These are phyloP conservation scores for Drosophila anceps DNA, from an alignment of 2,888 invertebrate genomes.

Conservation along the genomic window DNA sequence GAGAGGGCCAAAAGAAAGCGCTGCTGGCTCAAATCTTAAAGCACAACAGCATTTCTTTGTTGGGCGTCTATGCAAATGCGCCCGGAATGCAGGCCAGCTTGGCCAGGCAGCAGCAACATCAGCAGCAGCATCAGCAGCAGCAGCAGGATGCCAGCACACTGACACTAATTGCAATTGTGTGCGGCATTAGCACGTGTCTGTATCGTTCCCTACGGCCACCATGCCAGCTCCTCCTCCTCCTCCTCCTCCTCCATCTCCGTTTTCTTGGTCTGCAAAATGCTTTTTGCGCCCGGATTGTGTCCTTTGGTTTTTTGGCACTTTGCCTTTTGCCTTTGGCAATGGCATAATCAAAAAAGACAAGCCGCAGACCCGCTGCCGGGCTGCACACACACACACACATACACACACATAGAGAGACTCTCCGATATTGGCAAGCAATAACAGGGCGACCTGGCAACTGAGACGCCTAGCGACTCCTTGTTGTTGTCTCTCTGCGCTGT, in stretches of 20 bases:
- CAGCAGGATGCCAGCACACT: constrained; percentile 52
- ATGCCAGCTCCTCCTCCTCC: neutral
- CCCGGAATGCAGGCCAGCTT: constrained; percentile 34
- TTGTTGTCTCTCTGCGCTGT: constrained; percentile 6
- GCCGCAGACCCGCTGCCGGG: constrained; percentile 42
- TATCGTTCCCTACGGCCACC: constrained; percentile 53
- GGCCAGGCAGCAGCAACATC: constrained; percentile 19
- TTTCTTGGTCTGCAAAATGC: constrained; percentile 46
- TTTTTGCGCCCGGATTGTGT: constrained; percentile 50
- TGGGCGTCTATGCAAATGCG: constrained; percentile 66
- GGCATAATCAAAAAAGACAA: constrained; percentile 76
- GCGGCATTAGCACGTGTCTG: constrained; percentile 74
- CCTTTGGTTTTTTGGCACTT: constrained; percentile 54
- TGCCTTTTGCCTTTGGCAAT: constrained; percentile 62
- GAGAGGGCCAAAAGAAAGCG: constrained; percentile 21
- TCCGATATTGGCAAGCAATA: constrained; percentile 70
- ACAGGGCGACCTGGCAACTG: constrained; percentile 21
- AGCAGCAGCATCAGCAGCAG: neutral
- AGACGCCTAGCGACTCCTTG: constrained; percentile 21
- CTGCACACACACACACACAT: constrained; percentile 9
- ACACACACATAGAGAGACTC: neutral
- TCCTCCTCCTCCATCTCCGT: neutral
- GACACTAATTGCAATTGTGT: constrained; percentile 80
- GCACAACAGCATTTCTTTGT: constrained; percentile 63
- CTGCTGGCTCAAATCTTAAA: constrained; percentile 44